These are phyloP conservation scores for Epinephelus cyanopodus DNA, from an alignment of 2,113 vertebrate species.

Conservation along the genomic window DNA sequence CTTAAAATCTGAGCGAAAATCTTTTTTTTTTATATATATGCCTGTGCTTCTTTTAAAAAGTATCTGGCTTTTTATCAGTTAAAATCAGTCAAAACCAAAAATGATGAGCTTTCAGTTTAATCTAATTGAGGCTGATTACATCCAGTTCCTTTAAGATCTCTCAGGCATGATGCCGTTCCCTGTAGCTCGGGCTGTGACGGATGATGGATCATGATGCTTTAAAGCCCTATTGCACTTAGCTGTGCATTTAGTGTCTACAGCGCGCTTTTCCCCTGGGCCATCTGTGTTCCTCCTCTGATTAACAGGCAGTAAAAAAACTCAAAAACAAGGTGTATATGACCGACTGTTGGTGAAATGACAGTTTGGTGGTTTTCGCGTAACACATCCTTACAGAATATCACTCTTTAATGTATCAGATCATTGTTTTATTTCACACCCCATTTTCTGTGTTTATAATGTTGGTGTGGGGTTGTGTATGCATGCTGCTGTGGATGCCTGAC, in stretches of 20 bases:
- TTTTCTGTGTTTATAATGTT: conserved; percentile 49
- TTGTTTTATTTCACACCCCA: conserved; percentile 61
- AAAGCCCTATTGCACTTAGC: conserved; percentile 72
- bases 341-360: conserved; percentile 59
- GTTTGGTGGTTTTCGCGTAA: conserved; percentile 48
- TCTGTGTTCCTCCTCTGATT: conserved; percentile 73
- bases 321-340: conserved; percentile 44
- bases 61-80: conserved; percentile 11
- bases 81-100: conserved; percentile 35
- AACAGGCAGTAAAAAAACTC: conserved; percentile 67
- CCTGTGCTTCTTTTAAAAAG: neutral
- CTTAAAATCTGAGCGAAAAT: neutral
- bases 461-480: neutral
- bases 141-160: conserved; percentile 55
- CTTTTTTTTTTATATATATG: neutral
- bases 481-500: conserved; percentile 48
- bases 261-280: conserved; percentile 59
- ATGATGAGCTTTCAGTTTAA: conserved; percentile 51
- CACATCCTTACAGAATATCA: conserved; percentile 16
- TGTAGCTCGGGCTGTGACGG: conserved; percentile 52
- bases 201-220: conserved; percentile 69
- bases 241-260: conserved; percentile 70
- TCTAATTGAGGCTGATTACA: conserved; percentile 54
- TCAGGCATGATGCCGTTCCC: conserved; percentile 45
- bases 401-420: conserved; percentile 44